Evolutionary conservation across 2,797 vertebrate genomes (phyloP), one percentile per base, ranked within the genome.

Genomic region (Acanthurus lineatus): DNA sequence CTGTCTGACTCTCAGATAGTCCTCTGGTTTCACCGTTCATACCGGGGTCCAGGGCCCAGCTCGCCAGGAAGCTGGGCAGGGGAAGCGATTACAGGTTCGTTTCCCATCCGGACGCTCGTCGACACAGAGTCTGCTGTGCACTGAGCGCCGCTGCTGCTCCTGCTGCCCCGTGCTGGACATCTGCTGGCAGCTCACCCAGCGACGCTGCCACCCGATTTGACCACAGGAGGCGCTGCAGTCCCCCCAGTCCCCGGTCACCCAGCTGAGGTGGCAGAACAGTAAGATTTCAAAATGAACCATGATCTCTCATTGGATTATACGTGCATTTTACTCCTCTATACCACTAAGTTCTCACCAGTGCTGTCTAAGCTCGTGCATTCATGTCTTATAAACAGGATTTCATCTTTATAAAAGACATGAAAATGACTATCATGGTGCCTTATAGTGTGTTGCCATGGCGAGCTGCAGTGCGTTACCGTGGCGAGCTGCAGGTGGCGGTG

Each of bases 171-270:
- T 95, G 48, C 96, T 94, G 0, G 96, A 92, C 1, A 89, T 91
- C 51, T 98, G 97, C 79, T 98, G 89, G 12, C 98, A 99, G 56
- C 95, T 95, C 48, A 99, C 97, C 0, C 95, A 94, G 11, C 98
- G 96, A 0, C 94, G 94, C 85, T 97, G 97, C 61, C 94, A 96
- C 7, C 98, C 98, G 0, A 93, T 95, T 84, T 97, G 96, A 32
- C 98, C 98, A 53, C 98, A 99, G 2, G 96, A 96, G 90, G 96
- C 95, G 56, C 96, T 97, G 93, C 98, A 99, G 6, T 94, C 92
- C 73, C 97, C 96, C 98, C 98, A 99, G 4, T 96, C 95, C 0
- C 97, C 97, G 0, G 93, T 94, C 61, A 96, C 93, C 98, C 98
- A 99, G 78, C 98, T 99, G 91, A 67, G 22, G 28, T 22, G 35